phyloP scores from a whole-genome alignment of 2,797 vertebrate species.

The Enteromius thamalakanensis region DNA sequence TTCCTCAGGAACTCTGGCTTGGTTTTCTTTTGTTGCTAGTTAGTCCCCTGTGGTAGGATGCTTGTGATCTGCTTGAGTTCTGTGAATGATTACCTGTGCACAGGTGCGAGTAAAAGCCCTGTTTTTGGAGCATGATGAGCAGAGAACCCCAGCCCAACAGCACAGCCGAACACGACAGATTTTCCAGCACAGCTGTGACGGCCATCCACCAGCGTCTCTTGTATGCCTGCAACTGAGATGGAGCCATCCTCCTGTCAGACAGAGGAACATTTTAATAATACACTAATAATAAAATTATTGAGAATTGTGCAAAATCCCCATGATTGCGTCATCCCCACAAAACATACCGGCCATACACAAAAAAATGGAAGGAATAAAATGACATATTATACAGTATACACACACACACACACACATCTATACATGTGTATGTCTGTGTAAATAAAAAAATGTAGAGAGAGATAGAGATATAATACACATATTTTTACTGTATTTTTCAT shows the following conservation, averaged over 20 bases:
- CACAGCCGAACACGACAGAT: constrained; percentile 89
- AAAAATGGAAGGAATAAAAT: not conserved
- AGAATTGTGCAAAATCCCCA: not conserved
- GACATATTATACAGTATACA: too few relatives aligned
- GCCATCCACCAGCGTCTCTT: constrained; percentile 92
- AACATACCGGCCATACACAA: not conserved
- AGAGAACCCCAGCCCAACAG: constrained; percentile 91
- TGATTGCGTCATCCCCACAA: too few relatives aligned
- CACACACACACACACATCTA: too few relatives aligned
- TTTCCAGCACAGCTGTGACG: constrained; percentile 84
- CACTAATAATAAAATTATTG: too few relatives aligned
- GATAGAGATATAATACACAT: too few relatives aligned
- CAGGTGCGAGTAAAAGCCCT: constrained; percentile 89
- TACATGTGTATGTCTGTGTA: too few relatives aligned
- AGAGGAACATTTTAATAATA: not conserved
- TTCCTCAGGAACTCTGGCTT: constrained; percentile 23
- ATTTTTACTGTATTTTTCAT: not conserved
- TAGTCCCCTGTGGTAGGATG: not conserved
- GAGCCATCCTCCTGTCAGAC: constrained; percentile 75
- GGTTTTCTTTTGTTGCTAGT: constrained; percentile 20
- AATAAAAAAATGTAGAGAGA: too few relatives aligned
- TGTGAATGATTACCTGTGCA: constrained; percentile 76
- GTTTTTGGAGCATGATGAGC: constrained; percentile 88
- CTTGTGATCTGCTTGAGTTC: not conserved
- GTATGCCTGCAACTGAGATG: constrained; percentile 81